These are phyloP conservation scores for Rhinichthys klamathensis DNA, from an alignment of 2,113 vertebrate species.

Conservation along the genomic window DNA sequence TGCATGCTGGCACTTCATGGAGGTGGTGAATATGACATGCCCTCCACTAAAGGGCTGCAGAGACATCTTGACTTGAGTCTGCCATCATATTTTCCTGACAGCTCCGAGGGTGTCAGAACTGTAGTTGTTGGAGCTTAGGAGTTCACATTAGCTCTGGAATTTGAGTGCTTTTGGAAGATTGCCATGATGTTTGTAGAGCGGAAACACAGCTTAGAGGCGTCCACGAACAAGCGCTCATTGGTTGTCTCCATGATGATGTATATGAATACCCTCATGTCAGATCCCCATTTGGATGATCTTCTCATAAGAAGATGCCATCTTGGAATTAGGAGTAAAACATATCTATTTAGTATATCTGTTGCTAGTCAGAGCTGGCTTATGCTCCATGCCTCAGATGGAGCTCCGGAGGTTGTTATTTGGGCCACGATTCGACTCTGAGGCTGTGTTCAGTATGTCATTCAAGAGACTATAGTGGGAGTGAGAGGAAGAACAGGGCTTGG, in stretches of 20 bases:
- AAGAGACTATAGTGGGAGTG: constrained; percentile 3
- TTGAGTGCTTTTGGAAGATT: constrained; percentile 26
- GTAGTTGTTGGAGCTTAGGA: constrained; percentile 14
- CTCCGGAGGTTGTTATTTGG: constrained; percentile 15
- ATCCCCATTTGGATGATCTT: constrained; percentile 24
- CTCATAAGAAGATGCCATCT: background rate
- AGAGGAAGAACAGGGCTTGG: constrained; percentile 14
- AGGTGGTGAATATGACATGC: background rate
- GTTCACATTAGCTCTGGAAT: constrained; percentile 10
- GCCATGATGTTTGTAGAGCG: constrained; percentile 5
- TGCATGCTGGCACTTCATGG: background rate
- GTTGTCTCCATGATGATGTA: constrained; percentile 6
- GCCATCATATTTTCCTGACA: constrained; percentile 14
- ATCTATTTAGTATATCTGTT: constrained; percentile 1
- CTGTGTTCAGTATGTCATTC: constrained; percentile 39
- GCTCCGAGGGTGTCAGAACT: constrained; percentile 7
- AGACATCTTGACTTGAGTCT: constrained; percentile 5
- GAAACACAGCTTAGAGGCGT: background rate
- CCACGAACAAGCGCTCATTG: background rate
- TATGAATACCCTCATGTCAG: background rate
- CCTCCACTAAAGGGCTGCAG: background rate
- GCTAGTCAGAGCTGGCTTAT: background rate
- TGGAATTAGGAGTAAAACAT: constrained; percentile 13
- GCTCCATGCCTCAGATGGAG: constrained; percentile 9
- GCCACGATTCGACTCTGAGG: background rate